These are phyloP conservation scores for Basileuterus tristriatus DNA, from an alignment of 2,797 vertebrate genomes.

Conservation along the genomic window DNA sequence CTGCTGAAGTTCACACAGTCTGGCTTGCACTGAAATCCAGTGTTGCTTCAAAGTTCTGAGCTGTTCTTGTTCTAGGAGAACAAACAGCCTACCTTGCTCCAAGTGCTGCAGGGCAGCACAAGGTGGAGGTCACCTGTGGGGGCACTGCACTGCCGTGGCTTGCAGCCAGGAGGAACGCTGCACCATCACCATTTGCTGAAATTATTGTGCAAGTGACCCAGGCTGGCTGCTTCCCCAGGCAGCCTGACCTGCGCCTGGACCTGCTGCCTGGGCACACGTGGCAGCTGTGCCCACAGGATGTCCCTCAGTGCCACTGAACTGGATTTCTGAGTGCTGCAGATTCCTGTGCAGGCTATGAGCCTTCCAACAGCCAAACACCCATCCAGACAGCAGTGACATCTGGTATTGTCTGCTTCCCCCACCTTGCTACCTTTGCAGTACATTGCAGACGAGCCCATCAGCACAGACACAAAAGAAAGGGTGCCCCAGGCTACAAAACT, in stretches of 20 bases:
- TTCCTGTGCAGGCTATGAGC: background rate
- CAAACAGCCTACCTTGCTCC: background rate
- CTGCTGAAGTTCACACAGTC: background rate
- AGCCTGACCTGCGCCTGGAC: background rate
- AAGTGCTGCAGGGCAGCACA: background rate
- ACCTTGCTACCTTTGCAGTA: background rate
- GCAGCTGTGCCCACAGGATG: accelerated
- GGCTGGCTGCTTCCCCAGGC: background rate
- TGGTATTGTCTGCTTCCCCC: background rate
- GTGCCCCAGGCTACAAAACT: background rate
- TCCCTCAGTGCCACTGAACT: background rate
- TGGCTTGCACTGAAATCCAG: background rate
- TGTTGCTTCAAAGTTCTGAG: background rate
- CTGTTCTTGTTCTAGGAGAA: background rate
- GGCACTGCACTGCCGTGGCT: background rate
- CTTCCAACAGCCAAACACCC: background rate
- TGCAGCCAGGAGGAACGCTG: background rate
- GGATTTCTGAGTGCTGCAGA: background rate
- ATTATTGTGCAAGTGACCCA: background rate
- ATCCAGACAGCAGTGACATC: background rate
- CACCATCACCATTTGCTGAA: background rate
- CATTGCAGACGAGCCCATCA: background rate
- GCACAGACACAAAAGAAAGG: background rate
- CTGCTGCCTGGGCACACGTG: accelerated
- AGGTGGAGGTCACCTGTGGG: background rate